phyloP scores from a whole-genome alignment of 2,888 invertebrate genomes.

The Pachycephus smyrnensis region DNA sequence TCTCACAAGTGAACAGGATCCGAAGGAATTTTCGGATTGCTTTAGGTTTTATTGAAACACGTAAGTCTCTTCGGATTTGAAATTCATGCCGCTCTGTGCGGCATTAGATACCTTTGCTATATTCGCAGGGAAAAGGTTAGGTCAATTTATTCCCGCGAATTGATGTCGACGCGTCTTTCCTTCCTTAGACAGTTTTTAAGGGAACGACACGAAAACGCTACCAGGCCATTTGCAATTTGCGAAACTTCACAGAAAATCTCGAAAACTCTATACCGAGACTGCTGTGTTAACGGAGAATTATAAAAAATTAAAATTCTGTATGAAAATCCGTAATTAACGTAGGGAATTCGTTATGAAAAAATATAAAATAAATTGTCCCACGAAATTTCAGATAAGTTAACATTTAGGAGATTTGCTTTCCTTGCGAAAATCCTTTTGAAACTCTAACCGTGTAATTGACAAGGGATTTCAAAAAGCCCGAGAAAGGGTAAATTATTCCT shows the following conservation, averaged over 20 bases:
- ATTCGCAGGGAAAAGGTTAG: not conserved
- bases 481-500: not conserved
- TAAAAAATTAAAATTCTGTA: no score
- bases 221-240: no score
- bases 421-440: not conserved
- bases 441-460: not conserved
- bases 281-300: no score
- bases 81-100: not conserved
- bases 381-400: not conserved
- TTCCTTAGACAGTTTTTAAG: no score
- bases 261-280: no score
- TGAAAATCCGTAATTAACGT: no score
- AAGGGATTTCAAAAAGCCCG: not conserved
- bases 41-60: not conserved
- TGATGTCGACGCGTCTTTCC: not conserved
- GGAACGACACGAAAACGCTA: no score
- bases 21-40: not conserved
- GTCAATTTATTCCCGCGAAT: not conserved
- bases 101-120: not conserved
- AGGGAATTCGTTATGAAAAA: no score
- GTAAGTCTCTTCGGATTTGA: not conserved
- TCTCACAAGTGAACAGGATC: not conserved
- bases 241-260: no score
- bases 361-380: not conserved
- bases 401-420: not conserved